These are phyloP conservation scores for Andrena hattorfiana DNA, from an alignment of 2,888 invertebrate species.

Conservation along the genomic window DNA sequence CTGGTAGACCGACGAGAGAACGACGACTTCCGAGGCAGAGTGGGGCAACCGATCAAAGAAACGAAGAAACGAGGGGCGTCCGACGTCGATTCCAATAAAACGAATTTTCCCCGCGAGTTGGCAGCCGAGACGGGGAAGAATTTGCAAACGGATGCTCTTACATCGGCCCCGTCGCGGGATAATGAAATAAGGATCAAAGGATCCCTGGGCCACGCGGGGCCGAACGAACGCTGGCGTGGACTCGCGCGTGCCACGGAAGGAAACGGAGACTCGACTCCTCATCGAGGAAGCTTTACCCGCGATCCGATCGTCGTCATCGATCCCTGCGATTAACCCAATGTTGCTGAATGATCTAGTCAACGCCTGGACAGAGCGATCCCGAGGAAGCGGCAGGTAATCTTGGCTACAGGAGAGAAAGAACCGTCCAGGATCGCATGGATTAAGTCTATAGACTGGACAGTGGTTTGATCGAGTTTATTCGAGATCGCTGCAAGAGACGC, in stretches of 20 bases:
- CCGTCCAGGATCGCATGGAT: neutral
- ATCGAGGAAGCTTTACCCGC: conserved; percentile 4
- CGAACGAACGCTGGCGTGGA: conserved; percentile 27
- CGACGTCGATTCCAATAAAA: conserved; percentile 81
- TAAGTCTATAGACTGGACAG: neutral
- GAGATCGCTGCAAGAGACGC: neutral
- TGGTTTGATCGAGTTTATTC: neutral
- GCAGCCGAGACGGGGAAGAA: conserved; percentile 80
- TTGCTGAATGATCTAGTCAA: neutral
- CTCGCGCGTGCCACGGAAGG: conserved; percentile 56
- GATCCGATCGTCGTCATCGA: conserved; percentile 16
- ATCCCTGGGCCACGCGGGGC: conserved; percentile 55
- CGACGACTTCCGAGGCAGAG: conserved; percentile 15
- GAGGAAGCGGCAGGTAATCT: neutral
- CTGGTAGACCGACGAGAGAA: conserved; percentile 6
- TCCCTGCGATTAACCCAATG: neutral
- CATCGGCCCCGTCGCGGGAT: conserved; percentile 75
- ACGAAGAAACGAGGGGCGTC: conserved; percentile 51
- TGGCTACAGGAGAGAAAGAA: neutral
- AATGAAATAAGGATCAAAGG: conserved; percentile 85
- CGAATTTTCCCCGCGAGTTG: conserved; percentile 83
- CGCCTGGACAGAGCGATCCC: too few species aligned
- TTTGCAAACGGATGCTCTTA: conserved; percentile 82
- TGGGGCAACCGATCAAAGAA: conserved; percentile 64
- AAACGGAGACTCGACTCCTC: neutral